Base-by-base conservation (phyloP, 2,113 vertebrate species). In the Prionailurus bengalensis region DNA sequence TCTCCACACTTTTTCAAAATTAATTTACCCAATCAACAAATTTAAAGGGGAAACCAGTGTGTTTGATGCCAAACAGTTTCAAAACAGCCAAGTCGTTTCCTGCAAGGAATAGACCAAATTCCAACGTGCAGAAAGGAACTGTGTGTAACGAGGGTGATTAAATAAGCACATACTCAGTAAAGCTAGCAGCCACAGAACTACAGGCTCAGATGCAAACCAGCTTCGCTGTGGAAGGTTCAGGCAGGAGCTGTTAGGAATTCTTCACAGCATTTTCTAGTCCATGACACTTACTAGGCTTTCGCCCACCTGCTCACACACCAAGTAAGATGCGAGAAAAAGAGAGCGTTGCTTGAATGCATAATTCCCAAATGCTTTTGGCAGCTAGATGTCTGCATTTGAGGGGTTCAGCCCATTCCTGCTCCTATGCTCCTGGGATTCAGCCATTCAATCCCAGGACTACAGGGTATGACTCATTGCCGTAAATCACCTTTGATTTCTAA, bases 231-330 rank as follows among this genome's bases (percentile, higher is more conserved):
- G 97, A 97, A 97, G 76, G 74, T 82, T 92, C 89, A 23, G n/a
- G 82, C 65, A 88, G 36, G 1, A 97, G 85, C 93, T 97, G 91
- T 94, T 91, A 71, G 86, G 74, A 91, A 98, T 97, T 98, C 96
- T 98, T 98, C 97, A 96, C 66, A 63, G 23, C 94, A 96, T 97
- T 82, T 79, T 97, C 87, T 98, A 98, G 86, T 84, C 97, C 36
- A 19, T 98, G 96, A 98, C 98, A 98, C 98, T 97, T 81, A 94
- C 97, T 58, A 96, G 4, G 0, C n/a, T 76, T 5, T 94, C 94
- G n/a, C 98, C 98, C 98, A 98, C 98, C 73, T 97, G 94, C 95
- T 98, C 97, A 84, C 71, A 79, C 3, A 27, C 94, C 61, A 94
- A 97, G 86, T 65, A 94, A 98, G 45, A 92, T 33, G 92, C 0